Evolutionary conservation across 2,888 invertebrate species (phyloP).

Genomic region (Mythimna ferrago): DNA sequence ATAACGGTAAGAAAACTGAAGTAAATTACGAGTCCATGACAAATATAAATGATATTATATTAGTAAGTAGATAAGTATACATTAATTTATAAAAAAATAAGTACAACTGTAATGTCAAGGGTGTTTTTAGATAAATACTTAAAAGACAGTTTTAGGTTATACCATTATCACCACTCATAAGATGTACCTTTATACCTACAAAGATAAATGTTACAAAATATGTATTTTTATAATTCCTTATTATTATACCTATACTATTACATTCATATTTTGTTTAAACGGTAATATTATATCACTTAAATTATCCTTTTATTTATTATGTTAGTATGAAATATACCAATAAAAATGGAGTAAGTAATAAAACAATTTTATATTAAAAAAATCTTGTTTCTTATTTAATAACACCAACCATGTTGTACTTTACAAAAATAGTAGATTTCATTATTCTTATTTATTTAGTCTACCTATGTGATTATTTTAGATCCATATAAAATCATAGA

Average conservation of each 20-base stretch:
- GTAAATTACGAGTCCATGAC: constrained; percentile 21
- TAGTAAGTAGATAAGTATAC: constrained; percentile 3
- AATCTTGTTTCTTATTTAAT: constrained; percentile 46
- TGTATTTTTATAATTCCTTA: constrained; percentile 42
- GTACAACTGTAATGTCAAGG: neutral
- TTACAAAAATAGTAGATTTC: constrained; percentile 27
- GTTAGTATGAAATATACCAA: constrained; percentile 17
- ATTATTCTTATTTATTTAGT: constrained; percentile 2
- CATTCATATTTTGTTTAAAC: constrained; percentile 8
- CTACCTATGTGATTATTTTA: constrained; percentile 7
- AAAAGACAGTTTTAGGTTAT: constrained; percentile 3
- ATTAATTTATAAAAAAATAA: neutral
- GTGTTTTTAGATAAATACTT: neutral
- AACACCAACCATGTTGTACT: constrained; percentile 57
- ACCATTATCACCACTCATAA: constrained; percentile 6
- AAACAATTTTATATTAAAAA: constrained; percentile 43
- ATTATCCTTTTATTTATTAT: constrained; percentile 40
- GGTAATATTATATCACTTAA: constrained; percentile 26
- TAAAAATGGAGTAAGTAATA: constrained; percentile 36
- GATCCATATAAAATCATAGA: constrained; percentile 14
- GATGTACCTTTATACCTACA: constrained; percentile 11
- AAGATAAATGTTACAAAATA: constrained; percentile 5
- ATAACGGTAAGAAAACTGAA: neutral
- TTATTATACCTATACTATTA: constrained; percentile 4
- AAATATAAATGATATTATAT: constrained; percentile 15